Evolutionary conservation across 1,140 invertebrate species (phyloP).

Genomic region (Rhopalosiphum padi): DNA sequence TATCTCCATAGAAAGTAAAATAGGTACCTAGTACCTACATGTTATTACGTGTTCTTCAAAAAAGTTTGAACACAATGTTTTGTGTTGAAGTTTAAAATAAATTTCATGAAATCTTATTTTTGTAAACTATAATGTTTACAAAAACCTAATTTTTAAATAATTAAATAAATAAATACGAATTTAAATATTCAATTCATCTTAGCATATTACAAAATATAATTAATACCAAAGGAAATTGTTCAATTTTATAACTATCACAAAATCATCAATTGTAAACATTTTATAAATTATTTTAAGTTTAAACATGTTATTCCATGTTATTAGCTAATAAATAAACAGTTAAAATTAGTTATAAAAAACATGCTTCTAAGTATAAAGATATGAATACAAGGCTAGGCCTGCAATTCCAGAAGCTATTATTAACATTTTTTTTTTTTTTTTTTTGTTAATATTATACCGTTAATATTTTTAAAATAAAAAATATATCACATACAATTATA

Average conservation of each 20-base stretch:
- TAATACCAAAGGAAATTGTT: neutral
- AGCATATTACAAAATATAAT: neutral
- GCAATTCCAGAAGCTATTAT: neutral
- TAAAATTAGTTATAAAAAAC: neutral
- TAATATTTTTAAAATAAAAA: constrained; percentile 1
- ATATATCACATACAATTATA: constrained; percentile 3
- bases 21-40: neutral
- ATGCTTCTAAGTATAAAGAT: neutral
- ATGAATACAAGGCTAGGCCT: neutral
- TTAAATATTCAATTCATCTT: neutral
- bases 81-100: neutral
- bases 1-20: neutral
- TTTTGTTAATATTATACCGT: neutral
- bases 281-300: neutral
- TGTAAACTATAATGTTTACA: neutral
- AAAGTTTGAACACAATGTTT: neutral
- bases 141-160: neutral
- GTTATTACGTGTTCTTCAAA: neutral
- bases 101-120: neutral
- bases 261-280: neutral
- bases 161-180: neutral
- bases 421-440: neutral
- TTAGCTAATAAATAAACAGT: neutral
- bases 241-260: neutral
- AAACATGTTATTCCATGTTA: too few relatives aligned